Evolutionary conservation across 2,797 vertebrate species (phyloP).

Genomic region (Amphiprion clarkii): DNA sequence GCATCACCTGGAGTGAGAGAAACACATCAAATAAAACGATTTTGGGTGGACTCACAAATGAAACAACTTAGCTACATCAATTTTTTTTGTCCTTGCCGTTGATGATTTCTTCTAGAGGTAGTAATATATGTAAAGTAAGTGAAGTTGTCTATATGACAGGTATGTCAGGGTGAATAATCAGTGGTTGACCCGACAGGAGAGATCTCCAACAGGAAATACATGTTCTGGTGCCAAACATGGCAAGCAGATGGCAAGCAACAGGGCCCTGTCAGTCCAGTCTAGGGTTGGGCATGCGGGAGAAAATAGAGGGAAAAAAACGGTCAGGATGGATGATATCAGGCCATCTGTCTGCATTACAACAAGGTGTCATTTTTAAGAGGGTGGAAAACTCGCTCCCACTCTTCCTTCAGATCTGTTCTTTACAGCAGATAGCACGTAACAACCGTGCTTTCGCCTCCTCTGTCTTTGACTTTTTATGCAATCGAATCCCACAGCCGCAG

Average conservation of each 20-base stretch:
- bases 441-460: constrained; percentile 55
- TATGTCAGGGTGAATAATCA: constrained; percentile 52
- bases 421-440: constrained; percentile 39
- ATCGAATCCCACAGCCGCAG: constrained; percentile 52
- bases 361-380: constrained; percentile 66
- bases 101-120: constrained; percentile 8
- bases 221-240: constrained; percentile 61
- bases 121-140: constrained; percentile 17
- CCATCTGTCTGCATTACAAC: constrained; percentile 77
- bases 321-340: constrained; percentile 66
- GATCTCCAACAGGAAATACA: constrained; percentile 59
- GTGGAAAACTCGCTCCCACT: constrained; percentile 59
- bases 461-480: constrained; percentile 63
- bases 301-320: constrained; percentile 37
- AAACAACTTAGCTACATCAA: neutral
- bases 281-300: constrained; percentile 59
- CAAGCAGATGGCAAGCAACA: constrained; percentile 80
- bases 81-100: constrained; percentile 21
- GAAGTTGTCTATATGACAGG: constrained; percentile 31
- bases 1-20: constrained; percentile 34
- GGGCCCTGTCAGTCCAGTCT: constrained; percentile 69
- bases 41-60: constrained; percentile 22
- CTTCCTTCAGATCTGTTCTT: constrained; percentile 50
- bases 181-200: constrained; percentile 54
- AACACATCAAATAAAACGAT: constrained; percentile 32